These are phyloP conservation scores for Petroica traversi DNA, from an alignment of 2,113 vertebrate genomes.

Conservation along the genomic window DNA sequence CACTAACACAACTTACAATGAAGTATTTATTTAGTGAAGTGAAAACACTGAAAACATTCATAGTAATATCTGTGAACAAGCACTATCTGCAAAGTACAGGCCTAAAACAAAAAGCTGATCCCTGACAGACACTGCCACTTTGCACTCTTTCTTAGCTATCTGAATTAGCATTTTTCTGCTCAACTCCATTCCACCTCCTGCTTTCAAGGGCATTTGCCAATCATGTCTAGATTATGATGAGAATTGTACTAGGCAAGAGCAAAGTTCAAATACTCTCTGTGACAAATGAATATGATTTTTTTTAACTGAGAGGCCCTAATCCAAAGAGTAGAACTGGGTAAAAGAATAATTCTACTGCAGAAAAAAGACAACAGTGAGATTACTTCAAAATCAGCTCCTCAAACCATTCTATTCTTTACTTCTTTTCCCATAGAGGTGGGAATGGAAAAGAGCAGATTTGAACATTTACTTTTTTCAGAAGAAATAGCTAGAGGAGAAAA, in stretches of 20 bases:
- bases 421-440: fast-evolving
- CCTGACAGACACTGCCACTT: not conserved
- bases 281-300: not conserved
- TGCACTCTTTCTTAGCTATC: not conserved
- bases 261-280: not conserved
- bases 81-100: not conserved
- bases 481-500: not conserved
- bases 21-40: not conserved
- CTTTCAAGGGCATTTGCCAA: not conserved
- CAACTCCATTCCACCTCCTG: not conserved
- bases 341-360: not conserved
- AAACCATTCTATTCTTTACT: not conserved
- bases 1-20: not conserved
- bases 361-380: not conserved
- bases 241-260: not conserved
- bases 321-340: not conserved
- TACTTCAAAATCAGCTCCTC: not conserved
- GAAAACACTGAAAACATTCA: not conserved
- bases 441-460: not conserved
- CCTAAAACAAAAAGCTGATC: not conserved
- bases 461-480: not conserved
- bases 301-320: not conserved
- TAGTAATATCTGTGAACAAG: not conserved
- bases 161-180: not conserved
- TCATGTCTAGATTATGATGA: not conserved